phyloP scores from a whole-genome alignment of 2,888 invertebrate genomes.

The Pterostichus madidus region DNA sequence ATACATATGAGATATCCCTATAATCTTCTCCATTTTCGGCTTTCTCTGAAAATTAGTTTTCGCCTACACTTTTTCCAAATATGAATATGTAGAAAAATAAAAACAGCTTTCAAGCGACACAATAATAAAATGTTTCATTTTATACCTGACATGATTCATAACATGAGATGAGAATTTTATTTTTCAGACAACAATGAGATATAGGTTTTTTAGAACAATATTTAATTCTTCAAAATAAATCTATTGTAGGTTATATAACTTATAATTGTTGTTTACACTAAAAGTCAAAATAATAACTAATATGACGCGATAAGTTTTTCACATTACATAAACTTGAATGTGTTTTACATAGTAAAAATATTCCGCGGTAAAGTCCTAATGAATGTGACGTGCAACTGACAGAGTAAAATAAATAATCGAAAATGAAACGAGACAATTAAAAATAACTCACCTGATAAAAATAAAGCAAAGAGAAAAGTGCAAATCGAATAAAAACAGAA shows the following conservation, averaged over 20 bases:
- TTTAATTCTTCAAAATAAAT: no score
- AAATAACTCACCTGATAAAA: constrained; percentile 57
- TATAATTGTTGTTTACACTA: no score
- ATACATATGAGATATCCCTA: constrained; percentile 39
- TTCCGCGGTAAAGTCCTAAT: background rate
- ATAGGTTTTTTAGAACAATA: no score
- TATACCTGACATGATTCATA: constrained; percentile 11
- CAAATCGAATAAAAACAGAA: constrained; percentile 30
- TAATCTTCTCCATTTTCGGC: constrained; percentile 41
- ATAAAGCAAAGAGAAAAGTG: constrained; percentile 19
- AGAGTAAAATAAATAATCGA: constrained; percentile 45
- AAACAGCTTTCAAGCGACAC: constrained; percentile 3
- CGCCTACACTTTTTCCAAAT: constrained; percentile 20
- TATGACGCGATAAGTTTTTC: no score
- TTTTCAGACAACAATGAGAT: background rate
- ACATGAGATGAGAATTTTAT: constrained; percentile 5
- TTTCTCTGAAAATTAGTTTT: constrained; percentile 32
- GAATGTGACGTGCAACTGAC: constrained; percentile 52
- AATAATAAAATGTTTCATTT: constrained; percentile 28
- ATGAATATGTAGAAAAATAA: constrained; percentile 14
- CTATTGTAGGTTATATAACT: no score
- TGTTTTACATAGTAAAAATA: no score
- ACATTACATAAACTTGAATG: no score
- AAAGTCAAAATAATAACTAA: no score
- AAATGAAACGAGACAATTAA: constrained; percentile 44